Conservation (phyloP, 2,797 vertebrate species). For the Tarsius wallacei region DNA sequence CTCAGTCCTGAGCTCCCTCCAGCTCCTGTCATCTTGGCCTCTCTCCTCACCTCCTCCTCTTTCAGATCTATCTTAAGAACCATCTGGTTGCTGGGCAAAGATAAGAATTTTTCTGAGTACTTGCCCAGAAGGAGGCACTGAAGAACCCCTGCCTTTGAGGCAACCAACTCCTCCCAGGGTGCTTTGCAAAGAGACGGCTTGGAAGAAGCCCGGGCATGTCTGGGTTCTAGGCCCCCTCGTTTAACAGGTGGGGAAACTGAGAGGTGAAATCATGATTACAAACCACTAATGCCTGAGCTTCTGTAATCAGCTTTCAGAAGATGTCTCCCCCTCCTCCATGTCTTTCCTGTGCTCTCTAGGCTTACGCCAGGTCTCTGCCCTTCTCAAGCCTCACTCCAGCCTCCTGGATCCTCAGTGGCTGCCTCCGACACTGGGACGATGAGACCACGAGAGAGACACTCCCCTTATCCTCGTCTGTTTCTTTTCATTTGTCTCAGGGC, state of each 20-base stretch:
- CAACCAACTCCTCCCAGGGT: not conserved
- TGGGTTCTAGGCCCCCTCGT: not conserved
- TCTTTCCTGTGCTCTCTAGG: not conserved
- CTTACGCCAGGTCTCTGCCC: not conserved
- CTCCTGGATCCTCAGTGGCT: not conserved
- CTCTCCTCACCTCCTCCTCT: conserved; percentile 28
- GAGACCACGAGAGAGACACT: no score
- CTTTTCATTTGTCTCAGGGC: no score
- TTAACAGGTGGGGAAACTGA: not conserved
- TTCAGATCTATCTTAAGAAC: not conserved
- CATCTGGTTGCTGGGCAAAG: not conserved
- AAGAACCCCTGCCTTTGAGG: not conserved
- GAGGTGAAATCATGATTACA: not conserved
- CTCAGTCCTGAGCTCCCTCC: not conserved
- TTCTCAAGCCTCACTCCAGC: not conserved
- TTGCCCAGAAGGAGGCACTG: not conserved
- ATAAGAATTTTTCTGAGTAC: conserved; percentile 6
- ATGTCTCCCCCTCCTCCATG: not conserved
- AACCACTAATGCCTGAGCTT: not conserved
- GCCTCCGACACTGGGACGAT: rapidly evolving
- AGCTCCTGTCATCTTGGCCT: not conserved
- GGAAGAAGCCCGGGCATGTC: not conserved
- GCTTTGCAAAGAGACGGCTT: not conserved
- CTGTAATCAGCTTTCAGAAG: not conserved
- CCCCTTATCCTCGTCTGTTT: not conserved